phyloP scores from a whole-genome alignment of 2,113 vertebrate species.

The Pteronura brasiliensis region DNA sequence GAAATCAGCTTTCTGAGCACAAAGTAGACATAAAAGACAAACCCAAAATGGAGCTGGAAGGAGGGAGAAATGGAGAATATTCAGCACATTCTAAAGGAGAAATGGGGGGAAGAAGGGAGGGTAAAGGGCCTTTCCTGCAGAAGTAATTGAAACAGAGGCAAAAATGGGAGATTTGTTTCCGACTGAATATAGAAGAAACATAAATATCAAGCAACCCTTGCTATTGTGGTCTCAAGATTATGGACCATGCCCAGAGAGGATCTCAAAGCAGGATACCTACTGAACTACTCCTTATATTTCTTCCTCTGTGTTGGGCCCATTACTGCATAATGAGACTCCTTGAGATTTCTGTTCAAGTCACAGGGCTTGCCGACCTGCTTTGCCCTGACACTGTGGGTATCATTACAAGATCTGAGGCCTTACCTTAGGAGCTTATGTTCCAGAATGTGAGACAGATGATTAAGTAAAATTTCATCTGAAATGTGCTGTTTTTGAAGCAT shows the following conservation, averaged over 20 bases:
- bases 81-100: not conserved
- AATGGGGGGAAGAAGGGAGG: not conserved
- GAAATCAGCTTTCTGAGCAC: not conserved
- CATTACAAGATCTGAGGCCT: not conserved
- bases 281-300: not conserved
- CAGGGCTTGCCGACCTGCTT: not conserved
- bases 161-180: not conserved
- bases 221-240: not conserved
- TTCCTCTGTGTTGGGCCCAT: not conserved
- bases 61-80: not conserved
- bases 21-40: not conserved
- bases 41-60: not conserved
- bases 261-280: not conserved
- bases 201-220: not conserved
- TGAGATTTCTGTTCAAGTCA: not conserved
- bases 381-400: not conserved
- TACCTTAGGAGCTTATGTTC: not conserved
- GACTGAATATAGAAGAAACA: not conserved
- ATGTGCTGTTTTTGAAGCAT: not conserved
- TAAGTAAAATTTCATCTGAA: not conserved
- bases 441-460: not conserved
- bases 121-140: not conserved
- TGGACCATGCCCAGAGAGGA: not conserved
- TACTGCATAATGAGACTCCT: not conserved
- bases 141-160: not conserved